phyloP scores from a whole-genome alignment of 2,113 vertebrate species.

The Lepus europaeus region DNA sequence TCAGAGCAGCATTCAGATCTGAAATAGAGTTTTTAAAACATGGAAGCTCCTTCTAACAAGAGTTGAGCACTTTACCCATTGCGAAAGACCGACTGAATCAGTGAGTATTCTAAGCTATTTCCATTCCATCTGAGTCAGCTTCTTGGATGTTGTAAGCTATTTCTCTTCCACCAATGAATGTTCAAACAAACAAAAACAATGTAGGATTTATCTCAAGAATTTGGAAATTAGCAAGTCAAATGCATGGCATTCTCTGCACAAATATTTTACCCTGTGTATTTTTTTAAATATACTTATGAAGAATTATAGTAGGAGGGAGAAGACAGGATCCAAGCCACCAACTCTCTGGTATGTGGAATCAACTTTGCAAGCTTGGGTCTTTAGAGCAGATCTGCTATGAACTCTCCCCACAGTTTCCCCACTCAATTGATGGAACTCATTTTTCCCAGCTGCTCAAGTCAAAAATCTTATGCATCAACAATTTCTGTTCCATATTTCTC shows the following conservation, averaged over 20 bases:
- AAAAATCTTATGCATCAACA: not conserved
- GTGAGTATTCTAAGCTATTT: not conserved
- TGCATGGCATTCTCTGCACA: not conserved
- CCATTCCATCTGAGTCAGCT: not conserved
- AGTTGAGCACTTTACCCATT: not conserved
- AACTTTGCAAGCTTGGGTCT: too few species aligned
- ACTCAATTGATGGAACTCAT: not conserved
- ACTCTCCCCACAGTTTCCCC: not conserved
- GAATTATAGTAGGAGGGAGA: not conserved
- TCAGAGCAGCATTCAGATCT: slow-evolving; percentile 12
- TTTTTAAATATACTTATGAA: not conserved
- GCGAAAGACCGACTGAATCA: not conserved
- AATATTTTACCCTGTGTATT: not conserved
- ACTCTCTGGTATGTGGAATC: not conserved
- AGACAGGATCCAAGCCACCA: not conserved
- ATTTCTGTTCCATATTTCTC: not conserved
- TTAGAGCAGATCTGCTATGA: too few species aligned
- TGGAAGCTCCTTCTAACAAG: not conserved
- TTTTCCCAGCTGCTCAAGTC: not conserved
- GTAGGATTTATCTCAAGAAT: not conserved
- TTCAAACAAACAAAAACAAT: not conserved
- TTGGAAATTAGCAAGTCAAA: not conserved
- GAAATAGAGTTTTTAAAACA: not conserved
- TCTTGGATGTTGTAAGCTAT: not conserved
- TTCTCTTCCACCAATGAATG: not conserved